These are phyloP conservation scores for Sarcophilus harrisii DNA, from an alignment of 2,797 vertebrate genomes.

Conservation along the genomic window DNA sequence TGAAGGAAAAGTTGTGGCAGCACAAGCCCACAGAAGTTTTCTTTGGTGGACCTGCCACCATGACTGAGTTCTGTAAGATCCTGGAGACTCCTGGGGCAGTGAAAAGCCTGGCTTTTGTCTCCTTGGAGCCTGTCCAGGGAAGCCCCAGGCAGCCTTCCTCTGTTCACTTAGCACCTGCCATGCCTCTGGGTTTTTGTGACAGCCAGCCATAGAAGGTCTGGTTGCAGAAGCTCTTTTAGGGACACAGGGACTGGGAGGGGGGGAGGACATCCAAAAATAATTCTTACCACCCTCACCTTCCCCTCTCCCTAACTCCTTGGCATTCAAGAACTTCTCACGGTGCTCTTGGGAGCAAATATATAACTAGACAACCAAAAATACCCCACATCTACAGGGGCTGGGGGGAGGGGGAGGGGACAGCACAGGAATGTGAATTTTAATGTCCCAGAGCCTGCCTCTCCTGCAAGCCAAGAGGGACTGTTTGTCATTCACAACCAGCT, in stretches of 20 bases:
- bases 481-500: constrained; percentile 63
- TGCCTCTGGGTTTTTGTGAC: neutral
- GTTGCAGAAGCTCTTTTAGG: neutral
- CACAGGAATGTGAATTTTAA: neutral
- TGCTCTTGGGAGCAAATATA: neutral
- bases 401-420: neutral
- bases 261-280: neutral
- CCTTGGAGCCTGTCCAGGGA: neutral
- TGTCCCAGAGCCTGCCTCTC: neutral
- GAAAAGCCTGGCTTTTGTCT: neutral
- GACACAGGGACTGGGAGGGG: neutral
- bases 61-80: neutral
- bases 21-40: neutral
- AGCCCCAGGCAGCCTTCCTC: neutral
- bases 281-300: neutral
- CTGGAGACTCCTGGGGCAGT: neutral
- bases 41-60: neutral
- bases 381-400: neutral
- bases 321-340: neutral
- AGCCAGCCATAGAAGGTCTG: neutral
- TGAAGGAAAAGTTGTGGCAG: neutral
- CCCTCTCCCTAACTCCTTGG: neutral
- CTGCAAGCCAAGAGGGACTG: neutral
- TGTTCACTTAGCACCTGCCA: neutral
- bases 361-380: neutral